A percentile compares a stretch with the other conserved stretches of the same genome.
Conservation (phyloP, 2,888 invertebrate genomes). For the Yponomeuta sedellus region DNA sequence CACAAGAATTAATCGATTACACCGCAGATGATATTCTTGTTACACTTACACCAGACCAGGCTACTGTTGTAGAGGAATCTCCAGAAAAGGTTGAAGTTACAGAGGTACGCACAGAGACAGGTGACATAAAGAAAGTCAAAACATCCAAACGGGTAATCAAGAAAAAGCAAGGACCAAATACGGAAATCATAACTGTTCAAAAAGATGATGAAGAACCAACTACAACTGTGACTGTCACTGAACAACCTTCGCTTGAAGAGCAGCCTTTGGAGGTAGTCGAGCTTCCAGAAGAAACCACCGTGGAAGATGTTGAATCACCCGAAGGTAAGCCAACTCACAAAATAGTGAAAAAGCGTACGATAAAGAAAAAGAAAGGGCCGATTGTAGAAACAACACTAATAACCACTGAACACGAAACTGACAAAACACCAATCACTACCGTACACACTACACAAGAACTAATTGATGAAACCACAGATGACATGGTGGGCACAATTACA, state of each 20-base stretch:
- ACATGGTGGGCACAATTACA: conserved; percentile 18
- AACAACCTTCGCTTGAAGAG: conserved; percentile 16
- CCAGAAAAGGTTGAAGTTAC: conserved; percentile 27
- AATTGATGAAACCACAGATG: conserved; percentile 29
- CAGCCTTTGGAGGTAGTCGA: conserved; percentile 35
- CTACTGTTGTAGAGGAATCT: conserved; percentile 32
- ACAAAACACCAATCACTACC: conserved; percentile 49
- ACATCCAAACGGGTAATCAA: conserved; percentile 24
- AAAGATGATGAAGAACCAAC: conserved; percentile 28
- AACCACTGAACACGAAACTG: conserved; percentile 53
- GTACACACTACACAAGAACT: conserved; percentile 43
- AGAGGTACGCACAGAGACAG: conserved; percentile 31
- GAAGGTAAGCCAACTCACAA: conserved; percentile 35
- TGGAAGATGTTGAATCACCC: conserved; percentile 10
- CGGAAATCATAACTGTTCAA: conserved; percentile 41
- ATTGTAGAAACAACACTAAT: conserved; percentile 51
- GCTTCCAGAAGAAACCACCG: conserved; percentile 30
- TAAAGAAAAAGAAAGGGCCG: conserved; percentile 45
- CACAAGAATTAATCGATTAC: conserved; percentile 39
- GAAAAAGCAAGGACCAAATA: conserved; percentile 42
- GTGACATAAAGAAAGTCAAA: conserved; percentile 31
- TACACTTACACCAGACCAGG: conserved; percentile 24
- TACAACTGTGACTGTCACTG: conserved; percentile 11
- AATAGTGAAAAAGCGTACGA: conserved; percentile 24
- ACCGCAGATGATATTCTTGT: conserved; percentile 25